Percentiles rank a stretch among this genome's conserved stretches.
phyloP scores from a whole-genome alignment of 2,113 vertebrate species.

The Podarcis muralis region DNA sequence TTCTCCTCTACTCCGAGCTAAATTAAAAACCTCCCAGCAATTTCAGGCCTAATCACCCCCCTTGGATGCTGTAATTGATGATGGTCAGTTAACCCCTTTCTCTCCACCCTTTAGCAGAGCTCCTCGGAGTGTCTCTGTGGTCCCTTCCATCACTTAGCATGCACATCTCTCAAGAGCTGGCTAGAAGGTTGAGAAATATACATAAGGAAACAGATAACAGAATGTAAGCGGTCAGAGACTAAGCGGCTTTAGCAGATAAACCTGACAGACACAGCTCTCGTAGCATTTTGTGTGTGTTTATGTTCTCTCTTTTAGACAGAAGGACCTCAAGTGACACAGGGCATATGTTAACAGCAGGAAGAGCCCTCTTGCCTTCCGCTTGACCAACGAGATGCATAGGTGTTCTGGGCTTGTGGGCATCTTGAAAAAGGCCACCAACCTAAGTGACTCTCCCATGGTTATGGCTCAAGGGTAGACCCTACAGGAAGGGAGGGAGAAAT shows the following conservation, averaged over 20 bases:
- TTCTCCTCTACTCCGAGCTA: conserved; percentile 68
- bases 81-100: conserved; percentile 78
- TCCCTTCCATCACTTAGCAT: background rate
- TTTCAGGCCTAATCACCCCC: conserved; percentile 82
- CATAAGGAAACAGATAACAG: conserved; percentile 10
- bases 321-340: conserved; percentile 20
- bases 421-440: conserved; percentile 51
- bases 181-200: background rate
- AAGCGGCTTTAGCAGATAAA: conserved; percentile 31
- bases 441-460: too few species aligned
- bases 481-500: too few species aligned
- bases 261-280: conserved; percentile 42
- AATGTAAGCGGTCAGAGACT: background rate
- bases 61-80: conserved; percentile 78
- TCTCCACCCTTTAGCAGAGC: conserved; percentile 21
- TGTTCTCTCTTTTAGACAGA: background rate
- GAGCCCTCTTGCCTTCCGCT: conserved; percentile 55
- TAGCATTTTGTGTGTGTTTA: background rate
- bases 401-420: conserved; percentile 59
- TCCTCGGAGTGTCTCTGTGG: background rate
- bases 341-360: conserved; percentile 51
- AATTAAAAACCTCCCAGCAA: conserved; percentile 85
- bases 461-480: too few species aligned
- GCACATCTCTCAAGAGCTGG: background rate
- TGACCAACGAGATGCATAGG: conserved; percentile 47